phyloP scores from a whole-genome alignment of 1,140 invertebrate species.

The Drosophila subpulchrella region DNA sequence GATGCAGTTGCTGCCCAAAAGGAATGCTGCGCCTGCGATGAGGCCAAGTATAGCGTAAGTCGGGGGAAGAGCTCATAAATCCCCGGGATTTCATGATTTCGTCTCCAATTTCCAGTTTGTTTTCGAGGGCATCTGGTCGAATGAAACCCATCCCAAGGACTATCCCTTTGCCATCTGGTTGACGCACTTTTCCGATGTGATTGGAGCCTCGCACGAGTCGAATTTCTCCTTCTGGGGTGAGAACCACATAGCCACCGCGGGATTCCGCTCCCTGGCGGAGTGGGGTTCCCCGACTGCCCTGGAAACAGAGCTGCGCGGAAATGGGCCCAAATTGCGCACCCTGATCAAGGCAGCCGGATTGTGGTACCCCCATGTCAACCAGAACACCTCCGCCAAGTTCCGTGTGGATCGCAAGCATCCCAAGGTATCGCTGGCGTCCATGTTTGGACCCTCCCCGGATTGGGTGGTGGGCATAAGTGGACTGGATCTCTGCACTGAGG shows the following conservation, averaged over 20 bases:
- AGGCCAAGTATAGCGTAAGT: conserved; percentile 94
- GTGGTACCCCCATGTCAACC: conserved; percentile 96
- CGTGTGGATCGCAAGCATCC: conserved; percentile 95
- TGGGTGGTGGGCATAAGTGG: conserved; percentile 97
- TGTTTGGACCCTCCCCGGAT: conserved; percentile 97
- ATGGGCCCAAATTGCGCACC: conserved; percentile 93
- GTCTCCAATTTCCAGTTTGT: conserved; percentile 87
- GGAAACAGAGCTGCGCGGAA: conserved; percentile 94
- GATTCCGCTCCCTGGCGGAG: conserved; percentile 90
- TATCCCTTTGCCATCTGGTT: conserved; percentile 95
- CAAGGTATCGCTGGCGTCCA: conserved; percentile 95
- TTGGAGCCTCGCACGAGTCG: conserved; percentile 96
- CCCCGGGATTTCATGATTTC: background rate
- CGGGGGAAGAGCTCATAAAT: background rate
- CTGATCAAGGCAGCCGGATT: conserved; percentile 97
- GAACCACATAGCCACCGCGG: conserved; percentile 95
- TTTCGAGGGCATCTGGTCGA: conserved; percentile 98
- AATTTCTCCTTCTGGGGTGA: conserved; percentile 98
- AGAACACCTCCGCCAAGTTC: conserved; percentile 93
- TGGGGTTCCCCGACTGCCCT: conserved; percentile 94
- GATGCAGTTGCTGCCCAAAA: conserved; percentile 85
- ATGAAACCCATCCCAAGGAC: conserved; percentile 97
- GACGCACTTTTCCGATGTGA: conserved; percentile 99
- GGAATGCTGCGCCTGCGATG: conserved; percentile 95
- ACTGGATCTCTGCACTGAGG: conserved; percentile 93